These are phyloP conservation scores for Ceramica pisi DNA, from an alignment of 2,888 invertebrate species.

Conservation along the genomic window DNA sequence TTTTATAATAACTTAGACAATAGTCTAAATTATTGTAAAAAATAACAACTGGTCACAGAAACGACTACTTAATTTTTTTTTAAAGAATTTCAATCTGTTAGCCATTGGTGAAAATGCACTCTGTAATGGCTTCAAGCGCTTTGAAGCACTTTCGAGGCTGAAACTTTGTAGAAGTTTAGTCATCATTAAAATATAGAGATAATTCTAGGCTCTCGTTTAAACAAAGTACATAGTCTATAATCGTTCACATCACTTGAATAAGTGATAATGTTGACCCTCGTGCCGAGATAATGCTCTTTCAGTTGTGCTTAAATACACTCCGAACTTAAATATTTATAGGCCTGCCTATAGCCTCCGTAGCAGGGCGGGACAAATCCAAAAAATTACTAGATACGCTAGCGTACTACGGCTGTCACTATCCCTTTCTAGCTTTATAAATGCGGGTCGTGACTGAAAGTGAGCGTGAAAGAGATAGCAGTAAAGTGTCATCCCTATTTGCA, in stretches of 20 bases:
- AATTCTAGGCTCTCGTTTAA: slow-evolving; percentile 19
- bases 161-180: neutral
- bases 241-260: slow-evolving; percentile 55
- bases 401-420: slow-evolving; percentile 44
- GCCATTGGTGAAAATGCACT: too few species aligned
- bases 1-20: too few species aligned
- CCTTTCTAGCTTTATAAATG: slow-evolving; percentile 28
- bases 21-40: too few species aligned
- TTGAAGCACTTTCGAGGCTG: neutral
- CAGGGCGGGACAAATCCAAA: slow-evolving; percentile 44
- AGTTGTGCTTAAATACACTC: slow-evolving; percentile 58
- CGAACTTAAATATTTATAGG: slow-evolving; percentile 62
- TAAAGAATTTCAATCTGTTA: too few species aligned
- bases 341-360: slow-evolving; percentile 31
- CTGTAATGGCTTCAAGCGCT: neutral
- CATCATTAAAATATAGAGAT: neutral
- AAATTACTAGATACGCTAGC: slow-evolving; percentile 57
- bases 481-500: slow-evolving; percentile 58
- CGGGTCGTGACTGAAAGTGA: slow-evolving; percentile 19
- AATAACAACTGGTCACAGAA: too few species aligned
- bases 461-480: slow-evolving; percentile 62
- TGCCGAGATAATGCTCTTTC: slow-evolving; percentile 57
- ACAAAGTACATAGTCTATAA: slow-evolving; percentile 44
- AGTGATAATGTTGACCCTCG: slow-evolving; percentile 59
- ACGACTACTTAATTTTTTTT: too few species aligned